Conservation (phyloP, 1,140 invertebrate genomes). For the Pseudoatta argentina region DNA sequence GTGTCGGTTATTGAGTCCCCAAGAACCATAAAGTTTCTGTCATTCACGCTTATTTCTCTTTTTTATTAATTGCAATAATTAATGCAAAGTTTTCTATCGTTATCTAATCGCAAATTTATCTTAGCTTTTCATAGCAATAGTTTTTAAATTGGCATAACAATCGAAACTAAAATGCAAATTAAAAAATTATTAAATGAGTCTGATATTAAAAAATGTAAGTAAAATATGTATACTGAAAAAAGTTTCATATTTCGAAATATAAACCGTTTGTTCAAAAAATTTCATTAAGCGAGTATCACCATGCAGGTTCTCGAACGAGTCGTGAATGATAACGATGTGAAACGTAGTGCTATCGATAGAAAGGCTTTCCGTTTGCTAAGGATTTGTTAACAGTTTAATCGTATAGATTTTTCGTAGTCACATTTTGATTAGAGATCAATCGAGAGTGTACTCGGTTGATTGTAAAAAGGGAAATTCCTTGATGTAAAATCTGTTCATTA, state of each 20-base stretch:
- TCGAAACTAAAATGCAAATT: neutral
- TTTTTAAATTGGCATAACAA: neutral
- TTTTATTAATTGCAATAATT: neutral
- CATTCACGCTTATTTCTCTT: neutral
- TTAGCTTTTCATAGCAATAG: neutral
- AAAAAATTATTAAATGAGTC: neutral
- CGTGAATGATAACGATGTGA: neutral
- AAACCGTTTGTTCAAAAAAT: neutral
- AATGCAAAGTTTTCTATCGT: neutral
- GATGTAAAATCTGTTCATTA: neutral
- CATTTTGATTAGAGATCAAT: neutral
- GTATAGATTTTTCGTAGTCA: neutral
- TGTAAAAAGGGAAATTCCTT: neutral
- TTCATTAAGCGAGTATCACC: neutral
- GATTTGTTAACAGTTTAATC: neutral
- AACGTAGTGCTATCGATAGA: neutral
- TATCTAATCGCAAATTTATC: neutral
- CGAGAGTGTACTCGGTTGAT: neutral
- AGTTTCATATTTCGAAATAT: neutral
- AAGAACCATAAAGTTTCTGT: neutral
- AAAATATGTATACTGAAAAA: neutral
- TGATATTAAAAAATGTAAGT: neutral
- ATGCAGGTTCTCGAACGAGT: neutral
- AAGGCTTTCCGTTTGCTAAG: neutral
- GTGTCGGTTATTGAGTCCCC: neutral